phyloP scores from a whole-genome alignment of 2,113 vertebrate genomes.

The Trogon melanurus region DNA sequence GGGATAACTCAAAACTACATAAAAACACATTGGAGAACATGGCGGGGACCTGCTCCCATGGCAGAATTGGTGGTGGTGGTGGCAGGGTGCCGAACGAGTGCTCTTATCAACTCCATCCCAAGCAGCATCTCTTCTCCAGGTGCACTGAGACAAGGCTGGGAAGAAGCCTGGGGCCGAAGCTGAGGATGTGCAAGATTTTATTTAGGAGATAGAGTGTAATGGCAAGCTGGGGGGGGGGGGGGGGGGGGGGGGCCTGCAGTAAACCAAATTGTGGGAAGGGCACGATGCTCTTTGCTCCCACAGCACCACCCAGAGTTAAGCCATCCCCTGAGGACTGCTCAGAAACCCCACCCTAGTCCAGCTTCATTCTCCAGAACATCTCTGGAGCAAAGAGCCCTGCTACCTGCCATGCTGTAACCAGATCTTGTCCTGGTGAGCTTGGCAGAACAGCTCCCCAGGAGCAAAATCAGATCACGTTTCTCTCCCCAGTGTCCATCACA shows the following conservation, averaged over 20 bases:
- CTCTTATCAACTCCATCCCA: neutral
- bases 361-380: neutral
- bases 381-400: neutral
- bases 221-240: neutral
- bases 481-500: neutral
- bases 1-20: neutral
- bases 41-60: neutral
- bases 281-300: neutral
- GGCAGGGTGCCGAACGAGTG: neutral
- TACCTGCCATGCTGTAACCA: neutral
- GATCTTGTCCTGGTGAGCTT: neutral
- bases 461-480: neutral
- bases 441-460: neutral
- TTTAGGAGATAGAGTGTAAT: neutral
- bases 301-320: neutral
- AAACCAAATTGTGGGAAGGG: neutral
- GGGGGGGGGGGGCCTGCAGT: neutral
- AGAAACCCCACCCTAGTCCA: neutral
- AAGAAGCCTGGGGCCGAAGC: neutral
- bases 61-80: neutral
- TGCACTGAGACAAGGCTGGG: neutral
- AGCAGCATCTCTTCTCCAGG: neutral
- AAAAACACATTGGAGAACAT: neutral
- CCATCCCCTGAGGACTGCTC: neutral
- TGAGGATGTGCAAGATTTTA: neutral